Percentiles rank a stretch among this genome's conserved stretches.
Evolutionary conservation across 2,113 vertebrate species (phyloP).

Genomic region (Recurvirostra avosetta): DNA sequence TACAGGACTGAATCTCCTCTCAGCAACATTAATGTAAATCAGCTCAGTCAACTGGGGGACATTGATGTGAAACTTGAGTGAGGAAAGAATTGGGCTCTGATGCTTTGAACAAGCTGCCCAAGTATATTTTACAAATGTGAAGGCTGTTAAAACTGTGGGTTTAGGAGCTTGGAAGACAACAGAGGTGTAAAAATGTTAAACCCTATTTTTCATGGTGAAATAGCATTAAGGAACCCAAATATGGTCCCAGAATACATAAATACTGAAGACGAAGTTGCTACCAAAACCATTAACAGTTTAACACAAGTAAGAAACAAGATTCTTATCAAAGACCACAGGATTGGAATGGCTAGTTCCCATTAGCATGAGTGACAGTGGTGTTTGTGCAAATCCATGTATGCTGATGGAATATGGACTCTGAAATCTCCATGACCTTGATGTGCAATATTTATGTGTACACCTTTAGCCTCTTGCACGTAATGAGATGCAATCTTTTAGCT

Average conservation of each 20-base stretch:
- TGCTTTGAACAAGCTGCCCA: background rate
- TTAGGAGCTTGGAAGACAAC: background rate
- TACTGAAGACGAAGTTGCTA: background rate
- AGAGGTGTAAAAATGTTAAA: background rate
- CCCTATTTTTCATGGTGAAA: background rate
- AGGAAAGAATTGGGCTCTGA: background rate
- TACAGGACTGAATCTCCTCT: background rate
- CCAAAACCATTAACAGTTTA: background rate
- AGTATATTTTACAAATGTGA: background rate
- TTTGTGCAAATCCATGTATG: constrained; percentile 40
- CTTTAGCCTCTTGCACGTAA: constrained; percentile 40
- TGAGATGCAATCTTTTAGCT: constrained; percentile 48
- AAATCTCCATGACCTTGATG: constrained; percentile 62
- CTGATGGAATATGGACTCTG: constrained; percentile 26
- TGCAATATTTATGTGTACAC: constrained; percentile 27
- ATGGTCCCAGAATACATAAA: background rate
- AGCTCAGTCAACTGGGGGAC: background rate
- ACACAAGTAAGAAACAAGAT: background rate
- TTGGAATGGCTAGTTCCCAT: background rate
- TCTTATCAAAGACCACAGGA: background rate
- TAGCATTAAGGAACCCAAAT: background rate
- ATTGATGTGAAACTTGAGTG: background rate
- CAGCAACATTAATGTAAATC: background rate
- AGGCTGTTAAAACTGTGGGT: background rate
- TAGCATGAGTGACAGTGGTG: background rate